Conservation (phyloP, 2,888 invertebrate genomes). For the Sussaba pulchella region DNA sequence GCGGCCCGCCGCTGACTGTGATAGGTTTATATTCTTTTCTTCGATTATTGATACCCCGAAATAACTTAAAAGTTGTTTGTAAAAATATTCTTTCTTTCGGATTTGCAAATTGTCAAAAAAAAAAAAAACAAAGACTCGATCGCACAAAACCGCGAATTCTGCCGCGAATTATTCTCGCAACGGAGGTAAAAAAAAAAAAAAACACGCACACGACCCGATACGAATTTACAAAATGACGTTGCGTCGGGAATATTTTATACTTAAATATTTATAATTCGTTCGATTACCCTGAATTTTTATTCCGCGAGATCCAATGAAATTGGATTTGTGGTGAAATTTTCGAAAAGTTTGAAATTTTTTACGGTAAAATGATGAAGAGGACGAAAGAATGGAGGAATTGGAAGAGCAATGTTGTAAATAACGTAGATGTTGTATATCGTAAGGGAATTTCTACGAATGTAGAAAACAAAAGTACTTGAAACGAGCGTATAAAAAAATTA, state of each 20-base stretch:
- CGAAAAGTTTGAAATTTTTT: slow-evolving; percentile 69
- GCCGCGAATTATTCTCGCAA: background rate
- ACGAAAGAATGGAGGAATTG: slow-evolving; percentile 61
- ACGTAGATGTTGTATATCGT: slow-evolving; percentile 55
- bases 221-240: slow-evolving; percentile 43
- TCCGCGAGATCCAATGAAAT: slow-evolving; percentile 77
- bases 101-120: background rate
- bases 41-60: slow-evolving; percentile 59
- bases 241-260: slow-evolving; percentile 51
- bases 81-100: slow-evolving; percentile 2
- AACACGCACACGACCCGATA: too few relatives aligned
- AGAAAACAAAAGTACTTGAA: slow-evolving; percentile 67
- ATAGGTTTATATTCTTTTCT: slow-evolving; percentile 79
- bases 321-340: slow-evolving; percentile 72
- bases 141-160: background rate
- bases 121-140: slow-evolving; percentile 13
- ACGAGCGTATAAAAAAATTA: slow-evolving; percentile 54
- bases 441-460: slow-evolving; percentile 54
- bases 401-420: slow-evolving; percentile 71
- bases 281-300: slow-evolving; percentile 54
- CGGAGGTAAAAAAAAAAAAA: background rate
- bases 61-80: slow-evolving; percentile 32
- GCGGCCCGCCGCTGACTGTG: slow-evolving; percentile 81
- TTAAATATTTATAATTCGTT: slow-evolving; percentile 56
- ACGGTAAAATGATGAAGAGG: slow-evolving; percentile 59